Conservation (phyloP, 2,797 vertebrate genomes). For the Threskiornis aethiopicus region DNA sequence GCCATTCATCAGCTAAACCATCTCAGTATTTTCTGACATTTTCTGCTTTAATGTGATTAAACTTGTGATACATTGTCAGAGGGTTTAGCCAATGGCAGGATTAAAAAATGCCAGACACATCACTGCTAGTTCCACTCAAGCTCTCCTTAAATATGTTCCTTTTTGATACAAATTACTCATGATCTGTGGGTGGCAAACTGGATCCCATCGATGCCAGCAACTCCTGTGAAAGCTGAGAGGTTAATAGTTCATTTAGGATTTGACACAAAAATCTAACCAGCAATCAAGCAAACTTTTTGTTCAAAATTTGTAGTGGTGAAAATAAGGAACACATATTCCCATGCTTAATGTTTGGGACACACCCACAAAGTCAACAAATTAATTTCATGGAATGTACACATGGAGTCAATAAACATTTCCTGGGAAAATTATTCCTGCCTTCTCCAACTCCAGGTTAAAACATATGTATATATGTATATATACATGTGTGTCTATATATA, state of each 20-base stretch:
- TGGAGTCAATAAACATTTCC: neutral
- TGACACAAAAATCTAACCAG: neutral
- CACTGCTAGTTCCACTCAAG: neutral
- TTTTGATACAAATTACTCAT: constrained; percentile 20
- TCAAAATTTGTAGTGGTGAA: neutral
- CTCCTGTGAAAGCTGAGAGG: neutral
- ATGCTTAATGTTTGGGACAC: neutral
- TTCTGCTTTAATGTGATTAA: constrained; percentile 9
- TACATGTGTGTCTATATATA: accelerated
- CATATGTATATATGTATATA: neutral
- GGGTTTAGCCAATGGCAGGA: constrained; percentile 14
- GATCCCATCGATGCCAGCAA: neutral
- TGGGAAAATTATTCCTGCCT: neutral
- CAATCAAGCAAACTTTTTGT: neutral
- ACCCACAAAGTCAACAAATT: accelerated
- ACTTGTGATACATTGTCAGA: constrained; percentile 30
- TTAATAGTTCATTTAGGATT: neutral
- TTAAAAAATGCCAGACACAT: constrained; percentile 30
- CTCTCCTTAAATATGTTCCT: neutral
- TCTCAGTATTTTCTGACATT: neutral
- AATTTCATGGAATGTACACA: neutral
- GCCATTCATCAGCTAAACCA: neutral
- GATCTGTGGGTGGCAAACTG: neutral
- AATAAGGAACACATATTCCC: neutral
- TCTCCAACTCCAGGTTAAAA: neutral